Evolutionary conservation across 2,797 vertebrate species (phyloP).

Genomic region (Valencia hispanica): DNA sequence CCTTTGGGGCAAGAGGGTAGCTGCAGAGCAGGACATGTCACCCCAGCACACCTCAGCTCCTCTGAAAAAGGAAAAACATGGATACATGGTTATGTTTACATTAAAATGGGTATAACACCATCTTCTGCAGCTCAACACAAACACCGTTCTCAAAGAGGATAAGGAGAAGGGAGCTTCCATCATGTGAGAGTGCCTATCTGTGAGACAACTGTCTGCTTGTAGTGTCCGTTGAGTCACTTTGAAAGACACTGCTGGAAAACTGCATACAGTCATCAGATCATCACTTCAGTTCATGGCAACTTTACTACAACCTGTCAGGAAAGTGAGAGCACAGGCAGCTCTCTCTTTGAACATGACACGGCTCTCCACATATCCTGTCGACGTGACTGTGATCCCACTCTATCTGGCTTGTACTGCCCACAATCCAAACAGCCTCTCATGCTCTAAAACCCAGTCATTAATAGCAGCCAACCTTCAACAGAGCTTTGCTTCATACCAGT

Average conservation of each 20-base stretch:
- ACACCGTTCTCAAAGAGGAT: conserved; percentile 36
- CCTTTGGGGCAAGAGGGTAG: conserved; percentile 77
- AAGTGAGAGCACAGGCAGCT: conserved; percentile 27
- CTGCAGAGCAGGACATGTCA: conserved; percentile 70
- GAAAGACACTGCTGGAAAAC: conserved; percentile 55
- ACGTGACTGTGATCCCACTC: conserved; percentile 56
- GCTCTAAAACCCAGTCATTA: conserved; percentile 62
- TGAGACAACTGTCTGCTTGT: conserved; percentile 18
- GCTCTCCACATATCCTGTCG: conserved; percentile 56
- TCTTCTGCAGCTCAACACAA: conserved; percentile 19
- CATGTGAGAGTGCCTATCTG: conserved; percentile 10
- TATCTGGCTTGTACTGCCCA: conserved; percentile 25
- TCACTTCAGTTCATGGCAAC: conserved; percentile 49
- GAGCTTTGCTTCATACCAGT: conserved; percentile 56
- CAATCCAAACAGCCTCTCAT: conserved; percentile 65
- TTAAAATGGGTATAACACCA: not conserved
- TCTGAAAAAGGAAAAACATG: conserved; percentile 69
- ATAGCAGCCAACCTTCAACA: conserved; percentile 63
- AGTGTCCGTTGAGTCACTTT: conserved; percentile 39
- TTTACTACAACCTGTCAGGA: conserved; percentile 65
- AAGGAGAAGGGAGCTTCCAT: not conserved
- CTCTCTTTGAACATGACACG: conserved; percentile 51
- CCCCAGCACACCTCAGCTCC: conserved; percentile 76
- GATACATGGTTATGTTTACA: conserved; percentile 4
- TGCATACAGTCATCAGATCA: conserved; percentile 54